phyloP scores from a whole-genome alignment of 37 sponge, comb jelly and placozoan genomes.

The Aplysina aerophoba region DNA sequence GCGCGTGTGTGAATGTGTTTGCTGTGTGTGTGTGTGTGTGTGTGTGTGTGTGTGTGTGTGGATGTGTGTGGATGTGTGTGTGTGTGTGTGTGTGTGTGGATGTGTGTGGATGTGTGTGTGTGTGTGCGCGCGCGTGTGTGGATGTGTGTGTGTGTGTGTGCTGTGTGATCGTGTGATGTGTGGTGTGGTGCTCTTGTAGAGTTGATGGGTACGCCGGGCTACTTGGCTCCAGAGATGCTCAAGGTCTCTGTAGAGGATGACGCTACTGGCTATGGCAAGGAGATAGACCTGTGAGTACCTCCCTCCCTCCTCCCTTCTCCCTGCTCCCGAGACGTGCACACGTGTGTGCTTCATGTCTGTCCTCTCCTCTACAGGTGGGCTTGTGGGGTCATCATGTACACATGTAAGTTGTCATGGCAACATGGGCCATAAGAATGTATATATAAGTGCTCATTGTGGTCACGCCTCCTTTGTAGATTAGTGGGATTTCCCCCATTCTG shows the following conservation, averaged over 20 bases:
- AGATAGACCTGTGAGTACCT: constrained; percentile 77
- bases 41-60: no score
- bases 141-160: no score
- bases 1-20: no score
- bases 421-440: not conserved
- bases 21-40: no score
- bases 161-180: not conserved
- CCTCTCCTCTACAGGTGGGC: constrained; percentile 69
- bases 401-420: constrained; percentile 75
- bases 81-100: no score
- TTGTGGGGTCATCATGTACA: constrained; percentile 92
- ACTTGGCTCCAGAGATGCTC: constrained; percentile 93
- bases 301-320: not conserved
- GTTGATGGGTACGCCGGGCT: constrained; percentile 87
- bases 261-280: constrained; percentile 76
- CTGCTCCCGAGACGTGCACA: no score
- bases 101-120: no score
- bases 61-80: no score
- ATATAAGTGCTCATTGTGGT: not conserved
- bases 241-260: constrained; percentile 58
- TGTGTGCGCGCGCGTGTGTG: no score
- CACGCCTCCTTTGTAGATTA: constrained; percentile 42
- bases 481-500: constrained; percentile 94
- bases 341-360: no score
- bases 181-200: constrained; percentile 30